Percentiles rank a stretch among this genome's conserved stretches.
These are phyloP conservation scores for Hyperopisus bebe DNA, from an alignment of 2,113 vertebrate genomes.

Conservation along the genomic window DNA sequence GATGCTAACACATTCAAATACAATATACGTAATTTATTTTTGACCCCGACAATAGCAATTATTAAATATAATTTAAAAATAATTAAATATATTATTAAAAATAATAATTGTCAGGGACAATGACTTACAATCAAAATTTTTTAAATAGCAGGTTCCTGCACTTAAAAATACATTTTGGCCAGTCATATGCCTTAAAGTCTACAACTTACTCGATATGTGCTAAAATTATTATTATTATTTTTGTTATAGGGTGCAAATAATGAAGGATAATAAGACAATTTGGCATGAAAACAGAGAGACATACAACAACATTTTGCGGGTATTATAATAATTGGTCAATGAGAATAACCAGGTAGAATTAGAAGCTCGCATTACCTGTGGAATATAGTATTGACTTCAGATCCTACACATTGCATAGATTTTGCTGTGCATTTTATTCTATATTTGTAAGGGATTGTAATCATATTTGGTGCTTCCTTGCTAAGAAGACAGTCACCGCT, in stretches of 20 bases:
- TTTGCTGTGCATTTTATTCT: not conserved
- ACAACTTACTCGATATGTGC: no score
- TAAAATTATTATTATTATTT: no score
- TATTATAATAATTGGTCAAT: not conserved
- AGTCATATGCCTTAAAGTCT: no score
- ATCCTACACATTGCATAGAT: not conserved
- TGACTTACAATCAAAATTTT: not conserved
- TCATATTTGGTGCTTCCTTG: not conserved
- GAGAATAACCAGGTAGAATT: not conserved
- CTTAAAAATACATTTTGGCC: no score
- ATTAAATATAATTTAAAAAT: no score
- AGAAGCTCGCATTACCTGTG: not conserved
- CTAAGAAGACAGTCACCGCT: not conserved
- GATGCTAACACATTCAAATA: not conserved
- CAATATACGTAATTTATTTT: not conserved
- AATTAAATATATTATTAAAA: no score
- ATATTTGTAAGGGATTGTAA: not conserved
- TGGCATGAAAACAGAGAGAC: not conserved
- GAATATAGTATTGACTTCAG: not conserved
- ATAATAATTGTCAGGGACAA: no score
- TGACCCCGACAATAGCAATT: not conserved
- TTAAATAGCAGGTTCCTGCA: no score
- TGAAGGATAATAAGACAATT: not conserved
- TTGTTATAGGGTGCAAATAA: not conserved
- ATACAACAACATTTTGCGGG: not conserved